These are phyloP conservation scores for Nasalis larvatus DNA, from an alignment of 2,113 vertebrate species.

Conservation along the genomic window DNA sequence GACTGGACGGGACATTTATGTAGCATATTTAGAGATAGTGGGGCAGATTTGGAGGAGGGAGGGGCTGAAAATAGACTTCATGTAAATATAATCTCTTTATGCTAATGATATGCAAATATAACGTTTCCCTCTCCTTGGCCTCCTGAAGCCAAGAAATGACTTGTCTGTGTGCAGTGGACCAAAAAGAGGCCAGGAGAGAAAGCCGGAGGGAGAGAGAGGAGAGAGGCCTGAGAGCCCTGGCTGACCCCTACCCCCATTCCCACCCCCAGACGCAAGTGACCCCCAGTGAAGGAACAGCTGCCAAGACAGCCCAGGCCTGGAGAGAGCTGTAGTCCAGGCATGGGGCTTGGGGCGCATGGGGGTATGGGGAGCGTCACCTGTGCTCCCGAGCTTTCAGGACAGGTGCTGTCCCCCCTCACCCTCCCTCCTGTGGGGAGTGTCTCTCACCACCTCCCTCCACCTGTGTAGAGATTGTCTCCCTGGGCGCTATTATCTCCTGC, in stretches of 20 bases:
- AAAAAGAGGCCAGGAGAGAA: background rate
- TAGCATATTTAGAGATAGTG: background rate
- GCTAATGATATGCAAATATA: conserved; percentile 47
- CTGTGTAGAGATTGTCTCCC: background rate
- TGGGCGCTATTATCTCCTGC: background rate
- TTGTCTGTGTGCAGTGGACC: conserved; percentile 42
- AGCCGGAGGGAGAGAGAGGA: background rate
- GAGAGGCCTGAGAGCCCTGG: background rate
- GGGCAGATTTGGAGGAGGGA: background rate
- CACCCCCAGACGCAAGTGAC: background rate
- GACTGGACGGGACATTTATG: background rate
- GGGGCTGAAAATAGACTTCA: background rate
- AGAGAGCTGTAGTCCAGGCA: background rate
- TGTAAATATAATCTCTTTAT: background rate
- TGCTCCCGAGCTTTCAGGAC: background rate
- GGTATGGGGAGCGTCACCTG: accelerated
- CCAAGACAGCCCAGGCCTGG: background rate
- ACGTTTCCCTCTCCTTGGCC: background rate
- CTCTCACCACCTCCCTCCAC: background rate
- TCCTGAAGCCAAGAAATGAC: conserved; percentile 32
- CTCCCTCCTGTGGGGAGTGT: background rate
- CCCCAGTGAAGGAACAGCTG: background rate
- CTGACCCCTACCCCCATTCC: background rate
- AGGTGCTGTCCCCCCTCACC: conserved; percentile 53
- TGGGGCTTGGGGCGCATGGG: accelerated